Evolutionary conservation across 2,113 vertebrate species (phyloP).

Genomic region (Clarias batrachus): DNA sequence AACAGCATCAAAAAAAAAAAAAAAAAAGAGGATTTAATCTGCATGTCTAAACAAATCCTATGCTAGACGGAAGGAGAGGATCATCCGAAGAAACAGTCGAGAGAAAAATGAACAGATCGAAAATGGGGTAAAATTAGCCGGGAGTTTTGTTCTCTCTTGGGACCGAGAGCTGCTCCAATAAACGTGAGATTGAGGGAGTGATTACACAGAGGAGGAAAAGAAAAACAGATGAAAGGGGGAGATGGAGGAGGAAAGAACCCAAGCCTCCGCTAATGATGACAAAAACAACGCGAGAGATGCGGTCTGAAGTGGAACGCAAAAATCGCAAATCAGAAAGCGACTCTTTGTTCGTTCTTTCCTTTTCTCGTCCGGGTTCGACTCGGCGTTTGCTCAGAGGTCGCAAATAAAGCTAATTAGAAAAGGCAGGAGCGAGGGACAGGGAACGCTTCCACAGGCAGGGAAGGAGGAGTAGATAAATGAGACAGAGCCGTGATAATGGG

Average conservation of each 20-base stretch:
- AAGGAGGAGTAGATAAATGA: constrained; percentile 15
- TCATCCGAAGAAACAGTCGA: neutral
- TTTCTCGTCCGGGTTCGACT: neutral
- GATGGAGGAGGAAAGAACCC: neutral
- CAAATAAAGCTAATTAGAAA: constrained; percentile 14
- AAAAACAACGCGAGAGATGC: constrained; percentile 21
- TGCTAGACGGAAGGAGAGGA: neutral
- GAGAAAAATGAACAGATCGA: constrained; percentile 32
- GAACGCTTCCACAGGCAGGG: constrained; percentile 3
- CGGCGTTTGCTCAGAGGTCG: neutral
- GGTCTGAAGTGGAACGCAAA: neutral
- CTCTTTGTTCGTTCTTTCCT: neutral
- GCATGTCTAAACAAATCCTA: neutral
- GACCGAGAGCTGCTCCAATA: constrained; percentile 15
- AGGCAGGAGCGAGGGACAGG: neutral
- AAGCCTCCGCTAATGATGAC: neutral
- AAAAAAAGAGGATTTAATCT: neutral
- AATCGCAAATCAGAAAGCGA: neutral
- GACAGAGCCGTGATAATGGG: neutral
- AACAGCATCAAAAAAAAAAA: neutral
- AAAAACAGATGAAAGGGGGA: neutral
- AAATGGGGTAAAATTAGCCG: neutral
- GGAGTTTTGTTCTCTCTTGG: neutral
- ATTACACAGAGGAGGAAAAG: neutral
- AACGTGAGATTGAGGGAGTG: neutral